Evolutionary conservation across 2,797 vertebrate genomes (phyloP), one percentile per base, ranked within the genome.

Genomic region (Cynopterus sphinx): DNA sequence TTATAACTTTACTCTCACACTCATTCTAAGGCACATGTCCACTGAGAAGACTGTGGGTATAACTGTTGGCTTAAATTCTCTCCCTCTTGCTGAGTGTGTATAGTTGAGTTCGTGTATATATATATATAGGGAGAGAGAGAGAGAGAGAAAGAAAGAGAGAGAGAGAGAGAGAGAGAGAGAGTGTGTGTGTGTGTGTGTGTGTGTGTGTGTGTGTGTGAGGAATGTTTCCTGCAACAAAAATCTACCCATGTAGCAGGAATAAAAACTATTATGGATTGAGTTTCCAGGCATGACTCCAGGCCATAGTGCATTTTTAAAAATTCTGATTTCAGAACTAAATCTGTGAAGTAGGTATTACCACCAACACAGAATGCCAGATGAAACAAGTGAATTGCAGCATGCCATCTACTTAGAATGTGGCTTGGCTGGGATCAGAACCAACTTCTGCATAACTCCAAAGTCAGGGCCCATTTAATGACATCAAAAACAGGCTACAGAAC

Each of bases 301-400:
- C 70, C 83, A 36, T 1, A 28, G 41, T 70, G 22, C n/a, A 49
- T 70, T 81, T 82, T 53, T 17, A 17, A 36, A 36, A 77, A 73
- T 83, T 90, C 73, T 55, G 43, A 78, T 84, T 70, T 74, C 51
- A 53, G 43, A 93, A 93, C 46, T 22, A 84, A 90, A 57, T 79
- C 74, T 87, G 79, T 65, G n/a, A 83, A 81, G 83, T 39, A 84
- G 73, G 70, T 24, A 28, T 46, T 63, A 15, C 53, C 65, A 77
- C 51, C 39, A 91, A 57, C 53, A 89, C 31, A 81, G 84, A 87
- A 28, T 19, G 59, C 59, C 53, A 59, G 59, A 79, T 49, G 41
- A 87, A 89, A 85, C 53, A 87, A 87, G 53, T 9, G 31, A 61
- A 74, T 5, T 43, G 53, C 28, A 43, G 31, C 19, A 2, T 7